phyloP scores from a whole-genome alignment of 1,140 invertebrate genomes.

The Brachionus paranguensis region DNA sequence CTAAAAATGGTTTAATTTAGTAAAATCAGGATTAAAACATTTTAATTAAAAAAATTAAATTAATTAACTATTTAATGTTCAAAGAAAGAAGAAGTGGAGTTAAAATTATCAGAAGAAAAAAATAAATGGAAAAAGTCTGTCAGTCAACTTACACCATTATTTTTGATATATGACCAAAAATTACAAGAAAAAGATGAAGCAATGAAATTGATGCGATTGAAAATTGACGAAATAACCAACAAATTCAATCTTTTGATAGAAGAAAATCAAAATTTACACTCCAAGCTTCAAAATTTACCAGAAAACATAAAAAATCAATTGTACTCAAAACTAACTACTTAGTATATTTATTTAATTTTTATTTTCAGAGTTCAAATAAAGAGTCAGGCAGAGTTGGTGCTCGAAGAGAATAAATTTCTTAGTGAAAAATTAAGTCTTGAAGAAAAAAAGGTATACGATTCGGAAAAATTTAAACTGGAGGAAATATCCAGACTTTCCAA shows the following conservation, averaged over 20 bases:
- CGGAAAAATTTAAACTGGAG: constrained; percentile 8
- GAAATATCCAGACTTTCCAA: constrained; percentile 1
- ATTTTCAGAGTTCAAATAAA: constrained; percentile 5
- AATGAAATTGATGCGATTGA: neutral
- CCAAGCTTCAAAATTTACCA: neutral
- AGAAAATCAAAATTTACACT: constrained; percentile 10
- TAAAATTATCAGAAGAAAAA: neutral
- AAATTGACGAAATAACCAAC: constrained; percentile 2
- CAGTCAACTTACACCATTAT: neutral
- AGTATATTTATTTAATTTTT: neutral
- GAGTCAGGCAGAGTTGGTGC: constrained; percentile 16
- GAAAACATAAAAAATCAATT: constrained; percentile 30
- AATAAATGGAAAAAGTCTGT: constrained; percentile 4
- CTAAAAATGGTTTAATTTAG: too few species aligned
- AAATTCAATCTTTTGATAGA: neutral
- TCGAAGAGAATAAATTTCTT: constrained; percentile 28
- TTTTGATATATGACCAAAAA: constrained; percentile 23
- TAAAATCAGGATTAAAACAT: too few species aligned
- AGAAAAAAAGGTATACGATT: constrained; percentile 10
- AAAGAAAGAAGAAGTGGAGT: neutral
- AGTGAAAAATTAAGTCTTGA: constrained; percentile 14
- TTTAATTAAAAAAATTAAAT: neutral
- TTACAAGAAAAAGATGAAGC: constrained; percentile 26
- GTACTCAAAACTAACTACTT: neutral
- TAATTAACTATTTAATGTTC: neutral